Conservation (phyloP, 1,140 invertebrate genomes). For the Halesus radiatus region DNA sequence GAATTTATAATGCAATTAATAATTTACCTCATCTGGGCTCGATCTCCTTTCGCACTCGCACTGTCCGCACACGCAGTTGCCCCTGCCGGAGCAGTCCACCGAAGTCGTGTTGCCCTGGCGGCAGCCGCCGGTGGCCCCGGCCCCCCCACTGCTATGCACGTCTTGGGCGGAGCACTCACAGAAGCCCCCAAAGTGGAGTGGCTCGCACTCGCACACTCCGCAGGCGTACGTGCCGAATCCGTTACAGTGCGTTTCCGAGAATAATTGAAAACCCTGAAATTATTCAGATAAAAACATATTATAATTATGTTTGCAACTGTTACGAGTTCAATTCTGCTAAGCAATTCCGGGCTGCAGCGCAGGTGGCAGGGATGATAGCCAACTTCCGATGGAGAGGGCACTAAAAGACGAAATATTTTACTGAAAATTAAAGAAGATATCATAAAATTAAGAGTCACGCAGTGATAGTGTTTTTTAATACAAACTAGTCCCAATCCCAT, state of each 20-base stretch:
- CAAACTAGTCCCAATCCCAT: no score
- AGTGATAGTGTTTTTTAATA: no score
- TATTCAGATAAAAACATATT: neutral
- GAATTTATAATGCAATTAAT: no score
- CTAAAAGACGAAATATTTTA: no score
- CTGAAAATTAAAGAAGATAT: no score
- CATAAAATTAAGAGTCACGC: no score
- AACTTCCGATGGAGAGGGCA: no score
- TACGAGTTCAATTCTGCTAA: no score
- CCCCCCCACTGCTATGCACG: constrained; percentile 63
- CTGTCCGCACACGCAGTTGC: constrained; percentile 85
- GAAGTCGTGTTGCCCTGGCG: constrained; percentile 79
- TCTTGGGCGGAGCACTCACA: constrained; percentile 86
- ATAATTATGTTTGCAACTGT: no score
- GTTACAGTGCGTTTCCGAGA: constrained; percentile 74
- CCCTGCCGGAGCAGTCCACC: constrained; percentile 82
- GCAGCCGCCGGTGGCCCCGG: constrained; percentile 75
- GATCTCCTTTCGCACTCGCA: constrained; percentile 79
- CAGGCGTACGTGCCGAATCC: constrained; percentile 82
- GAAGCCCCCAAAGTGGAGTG: constrained; percentile 82
- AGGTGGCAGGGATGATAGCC: no score
- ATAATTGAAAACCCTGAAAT: constrained; percentile 28
- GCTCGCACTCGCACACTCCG: constrained; percentile 89
- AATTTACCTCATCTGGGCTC: constrained; percentile 71
- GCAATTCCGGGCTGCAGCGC: no score